Percentiles rank a stretch among this genome's conserved stretches.
Conservation (phyloP, 1,140 invertebrate species). For the Habropoda laboriosa region DNA sequence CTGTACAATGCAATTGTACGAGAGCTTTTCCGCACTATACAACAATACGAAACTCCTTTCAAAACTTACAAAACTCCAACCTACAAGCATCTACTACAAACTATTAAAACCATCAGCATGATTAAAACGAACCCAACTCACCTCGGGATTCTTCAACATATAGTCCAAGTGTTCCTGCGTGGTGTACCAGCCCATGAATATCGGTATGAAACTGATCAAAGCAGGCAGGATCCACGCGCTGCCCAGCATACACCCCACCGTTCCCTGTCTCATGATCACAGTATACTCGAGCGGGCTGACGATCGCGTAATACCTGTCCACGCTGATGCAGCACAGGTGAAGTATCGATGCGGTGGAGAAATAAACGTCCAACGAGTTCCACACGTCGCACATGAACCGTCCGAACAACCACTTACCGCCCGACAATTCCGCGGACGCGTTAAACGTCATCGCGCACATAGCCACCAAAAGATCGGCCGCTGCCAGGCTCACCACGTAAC, state of each 20-base stretch:
- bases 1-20: no score
- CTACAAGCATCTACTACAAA: no score
- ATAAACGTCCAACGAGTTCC: slow-evolving; percentile 97
- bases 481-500: slow-evolving; percentile 96
- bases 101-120: no score
- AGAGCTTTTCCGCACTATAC: no score
- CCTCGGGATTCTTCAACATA: slow-evolving; percentile 87
- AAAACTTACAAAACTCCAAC: no score
- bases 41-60: no score
- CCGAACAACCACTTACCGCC: slow-evolving; percentile 93
- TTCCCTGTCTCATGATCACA: slow-evolving; percentile 91
- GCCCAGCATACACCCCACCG: slow-evolving; percentile 91
- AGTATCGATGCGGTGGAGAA: slow-evolving; percentile 97
- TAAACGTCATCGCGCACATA: slow-evolving; percentile 96
- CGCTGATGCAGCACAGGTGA: slow-evolving; percentile 96
- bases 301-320: slow-evolving; percentile 96
- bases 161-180: slow-evolving; percentile 89
- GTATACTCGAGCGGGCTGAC: slow-evolving; percentile 94
- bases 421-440: slow-evolving; percentile 92
- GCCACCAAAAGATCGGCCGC: slow-evolving; percentile 96
- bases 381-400: slow-evolving; percentile 95
- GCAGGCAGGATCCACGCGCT: slow-evolving; percentile 95
- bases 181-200: slow-evolving; percentile 96
- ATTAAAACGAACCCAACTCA: no score
- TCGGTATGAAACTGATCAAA: slow-evolving; percentile 96